phyloP scores from a whole-genome alignment of 1,140 invertebrate genomes.

The Nasonia giraulti region DNA sequence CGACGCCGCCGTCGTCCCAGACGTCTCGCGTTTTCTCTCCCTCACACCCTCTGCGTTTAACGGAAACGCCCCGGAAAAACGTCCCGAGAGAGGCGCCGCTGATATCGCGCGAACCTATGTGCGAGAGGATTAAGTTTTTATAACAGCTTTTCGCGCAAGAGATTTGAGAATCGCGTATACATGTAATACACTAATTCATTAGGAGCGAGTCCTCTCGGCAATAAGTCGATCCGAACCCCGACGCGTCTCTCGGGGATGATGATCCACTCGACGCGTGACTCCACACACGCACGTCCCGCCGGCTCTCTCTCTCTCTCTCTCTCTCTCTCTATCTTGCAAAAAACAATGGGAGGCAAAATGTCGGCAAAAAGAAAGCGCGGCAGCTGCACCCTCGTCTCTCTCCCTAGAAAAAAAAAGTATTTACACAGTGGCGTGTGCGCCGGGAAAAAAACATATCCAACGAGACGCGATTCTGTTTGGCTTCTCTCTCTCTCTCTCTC shows the following conservation, averaged over 20 bases:
- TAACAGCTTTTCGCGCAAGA: not conserved
- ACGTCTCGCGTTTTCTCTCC: not conserved
- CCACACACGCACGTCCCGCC: no score
- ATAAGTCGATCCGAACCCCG: not conserved
- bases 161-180: not conserved
- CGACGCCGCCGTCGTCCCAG: not conserved
- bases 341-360: no score
- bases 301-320: no score
- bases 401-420: not conserved
- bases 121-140: not conserved
- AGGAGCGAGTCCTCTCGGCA: not conserved
- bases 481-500: not conserved
- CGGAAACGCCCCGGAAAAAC: constrained; percentile 17
- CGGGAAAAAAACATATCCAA: not conserved
- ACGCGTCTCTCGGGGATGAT: no score
- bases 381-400: not conserved
- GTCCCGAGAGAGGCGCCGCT: not conserved
- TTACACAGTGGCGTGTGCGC: not conserved
- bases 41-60: not conserved
- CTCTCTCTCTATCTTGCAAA: no score
- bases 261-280: no score
- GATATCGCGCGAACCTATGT: not conserved
- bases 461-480: constrained; percentile 22
- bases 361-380: not conserved
- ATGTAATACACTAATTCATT: no score